Conservation (phyloP, 2,888 invertebrate genomes). For the Phymatocera aterrima region DNA sequence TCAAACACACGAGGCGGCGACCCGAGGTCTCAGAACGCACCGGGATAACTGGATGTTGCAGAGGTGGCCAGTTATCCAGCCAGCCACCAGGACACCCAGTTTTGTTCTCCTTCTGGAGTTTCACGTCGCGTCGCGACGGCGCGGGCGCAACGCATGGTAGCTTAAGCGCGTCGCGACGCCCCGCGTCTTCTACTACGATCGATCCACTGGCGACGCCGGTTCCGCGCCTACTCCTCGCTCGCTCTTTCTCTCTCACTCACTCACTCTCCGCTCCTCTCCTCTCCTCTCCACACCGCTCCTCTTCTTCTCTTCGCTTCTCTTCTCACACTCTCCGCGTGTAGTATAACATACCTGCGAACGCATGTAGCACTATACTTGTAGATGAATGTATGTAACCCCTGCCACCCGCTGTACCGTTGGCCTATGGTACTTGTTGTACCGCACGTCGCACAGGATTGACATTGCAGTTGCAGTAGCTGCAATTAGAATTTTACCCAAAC, state of each 20-base stretch:
- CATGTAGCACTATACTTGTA: neutral
- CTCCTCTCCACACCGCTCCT: neutral
- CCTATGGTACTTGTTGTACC: conserved; percentile 25
- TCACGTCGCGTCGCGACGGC: conserved; percentile 45
- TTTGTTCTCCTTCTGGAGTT: conserved; percentile 17
- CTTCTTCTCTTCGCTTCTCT: neutral
- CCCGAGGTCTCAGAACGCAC: conserved; percentile 26
- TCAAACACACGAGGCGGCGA: conserved; percentile 15
- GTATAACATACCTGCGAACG: neutral
- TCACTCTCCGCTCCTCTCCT: neutral
- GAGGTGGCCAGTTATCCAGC: conserved; percentile 20
- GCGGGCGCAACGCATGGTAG: conserved; percentile 28
- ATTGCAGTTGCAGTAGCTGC: too few relatives aligned
- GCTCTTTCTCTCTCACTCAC: conserved; percentile 29
- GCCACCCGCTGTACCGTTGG: neutral
- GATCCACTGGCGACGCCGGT: conserved; percentile 53
- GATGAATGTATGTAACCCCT: neutral
- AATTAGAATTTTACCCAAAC: too few relatives aligned
- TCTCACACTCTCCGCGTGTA: neutral
- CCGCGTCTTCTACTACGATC: conserved; percentile 57
- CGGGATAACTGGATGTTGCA: conserved; percentile 35
- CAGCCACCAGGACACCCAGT: conserved; percentile 27
- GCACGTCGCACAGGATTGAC: neutral
- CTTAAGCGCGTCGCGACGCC: conserved; percentile 43
- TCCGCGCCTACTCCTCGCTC: conserved; percentile 45